These are phyloP conservation scores for Flexamia atlantica DNA, from an alignment of 2,888 invertebrate genomes.

Conservation along the genomic window DNA sequence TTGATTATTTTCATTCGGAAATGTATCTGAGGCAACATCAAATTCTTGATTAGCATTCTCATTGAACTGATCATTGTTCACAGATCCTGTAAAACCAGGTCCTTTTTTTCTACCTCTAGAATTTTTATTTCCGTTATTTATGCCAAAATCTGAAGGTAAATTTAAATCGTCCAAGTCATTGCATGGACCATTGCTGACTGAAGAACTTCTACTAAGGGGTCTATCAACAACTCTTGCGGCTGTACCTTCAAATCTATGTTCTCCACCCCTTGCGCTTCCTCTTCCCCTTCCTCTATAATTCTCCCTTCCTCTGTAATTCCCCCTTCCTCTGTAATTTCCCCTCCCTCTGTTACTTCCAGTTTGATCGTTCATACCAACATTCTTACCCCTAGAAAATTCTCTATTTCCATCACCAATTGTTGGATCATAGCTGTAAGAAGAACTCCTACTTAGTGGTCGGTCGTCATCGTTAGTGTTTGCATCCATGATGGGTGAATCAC, in stretches of 20 bases:
- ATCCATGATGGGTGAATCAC: neutral
- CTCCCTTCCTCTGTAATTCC: constrained; percentile 29
- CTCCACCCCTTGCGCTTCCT: neutral
- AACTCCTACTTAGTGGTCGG: neutral
- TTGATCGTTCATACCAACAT: neutral
- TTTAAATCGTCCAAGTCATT: neutral
- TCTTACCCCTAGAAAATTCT: neutral
- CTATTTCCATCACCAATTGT: neutral
- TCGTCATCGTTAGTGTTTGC: neutral
- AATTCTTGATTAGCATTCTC: neutral
- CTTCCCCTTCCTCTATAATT: constrained; percentile 31
- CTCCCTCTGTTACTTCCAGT: neutral
- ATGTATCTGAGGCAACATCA: too few species aligned
- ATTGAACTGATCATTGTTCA: neutral
- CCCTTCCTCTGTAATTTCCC: too few species aligned
- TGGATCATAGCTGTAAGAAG: neutral
- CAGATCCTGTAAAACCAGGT: neutral
- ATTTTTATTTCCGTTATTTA: neutral
- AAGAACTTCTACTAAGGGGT: constrained; percentile 20
- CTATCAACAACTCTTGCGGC: neutral
- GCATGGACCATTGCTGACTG: neutral
- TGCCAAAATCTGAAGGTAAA: neutral
- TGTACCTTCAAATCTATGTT: neutral
- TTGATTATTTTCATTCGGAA: neutral
- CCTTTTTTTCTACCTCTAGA: neutral